These are phyloP conservation scores for Galeopterus variegatus DNA, from an alignment of 2,113 vertebrate species.

Conservation along the genomic window DNA sequence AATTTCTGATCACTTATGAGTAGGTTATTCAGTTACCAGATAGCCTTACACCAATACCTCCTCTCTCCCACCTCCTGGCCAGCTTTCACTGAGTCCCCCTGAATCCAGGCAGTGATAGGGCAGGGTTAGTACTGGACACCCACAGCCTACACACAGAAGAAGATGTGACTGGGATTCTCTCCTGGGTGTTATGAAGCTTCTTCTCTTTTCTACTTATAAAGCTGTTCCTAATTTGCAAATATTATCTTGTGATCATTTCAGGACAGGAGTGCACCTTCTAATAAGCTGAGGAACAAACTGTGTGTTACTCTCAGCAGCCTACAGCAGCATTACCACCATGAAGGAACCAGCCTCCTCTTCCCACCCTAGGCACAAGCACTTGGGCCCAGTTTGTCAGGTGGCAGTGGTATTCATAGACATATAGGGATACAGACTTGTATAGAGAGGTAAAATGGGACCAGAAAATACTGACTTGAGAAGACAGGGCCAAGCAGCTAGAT, in stretches of 20 bases:
- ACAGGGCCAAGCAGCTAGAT: background rate
- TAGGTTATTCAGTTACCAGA: too few relatives aligned
- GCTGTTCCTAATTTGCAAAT: background rate
- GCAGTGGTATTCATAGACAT: accelerated
- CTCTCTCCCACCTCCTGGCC: background rate
- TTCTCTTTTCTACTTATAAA: background rate
- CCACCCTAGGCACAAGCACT: accelerated
- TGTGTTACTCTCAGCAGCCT: background rate
- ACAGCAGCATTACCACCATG: background rate
- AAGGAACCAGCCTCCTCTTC: accelerated
- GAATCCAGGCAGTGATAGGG: too few relatives aligned
- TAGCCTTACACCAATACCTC: background rate
- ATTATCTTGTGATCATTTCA: background rate
- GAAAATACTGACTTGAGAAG: background rate
- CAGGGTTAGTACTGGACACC: background rate
- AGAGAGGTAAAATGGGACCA: background rate
- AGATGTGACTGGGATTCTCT: background rate
- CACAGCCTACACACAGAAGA: background rate
- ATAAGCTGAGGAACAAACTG: too few relatives aligned
- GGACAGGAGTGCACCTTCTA: background rate
- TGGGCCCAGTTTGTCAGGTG: accelerated
- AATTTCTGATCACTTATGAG: too few relatives aligned
- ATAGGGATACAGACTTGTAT: accelerated
- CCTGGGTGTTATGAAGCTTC: too few relatives aligned
- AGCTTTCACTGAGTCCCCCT: background rate